Conservation (phyloP, 2,797 vertebrate species). For the Taenioides sp. region DNA sequence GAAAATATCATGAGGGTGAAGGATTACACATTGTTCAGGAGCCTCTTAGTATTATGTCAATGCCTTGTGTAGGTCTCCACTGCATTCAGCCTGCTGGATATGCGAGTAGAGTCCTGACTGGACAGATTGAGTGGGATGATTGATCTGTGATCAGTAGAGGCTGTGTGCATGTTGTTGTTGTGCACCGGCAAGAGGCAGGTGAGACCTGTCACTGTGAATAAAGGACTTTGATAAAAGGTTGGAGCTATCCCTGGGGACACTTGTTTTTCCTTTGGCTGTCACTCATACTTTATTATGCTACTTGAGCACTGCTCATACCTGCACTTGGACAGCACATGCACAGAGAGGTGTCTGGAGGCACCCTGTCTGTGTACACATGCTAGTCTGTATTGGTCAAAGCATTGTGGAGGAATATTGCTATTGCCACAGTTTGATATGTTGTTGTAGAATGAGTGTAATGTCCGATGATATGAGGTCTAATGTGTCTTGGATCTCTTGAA, state of each 20-base stretch:
- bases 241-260: slow-evolving; percentile 32
- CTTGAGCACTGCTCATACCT: slow-evolving; percentile 7
- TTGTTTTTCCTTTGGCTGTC: slow-evolving; percentile 43
- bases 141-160: slow-evolving; percentile 17
- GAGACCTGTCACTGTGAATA: slow-evolving; percentile 29
- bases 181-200: slow-evolving; percentile 18
- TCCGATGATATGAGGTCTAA: neutral
- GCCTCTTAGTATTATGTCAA: no score
- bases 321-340: slow-evolving; percentile 1
- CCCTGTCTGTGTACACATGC: slow-evolving; percentile 9
- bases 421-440: neutral
- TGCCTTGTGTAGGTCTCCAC: slow-evolving; percentile 2
- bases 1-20: neutral
- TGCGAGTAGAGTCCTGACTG: slow-evolving; percentile 3
- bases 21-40: slow-evolving; percentile 1
- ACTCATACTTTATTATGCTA: slow-evolving; percentile 12
- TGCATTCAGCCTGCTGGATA: neutral
- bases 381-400: neutral
- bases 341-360: neutral
- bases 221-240: slow-evolving; percentile 38
- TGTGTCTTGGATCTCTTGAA: no score
- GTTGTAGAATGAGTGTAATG: neutral
- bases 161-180: slow-evolving; percentile 5
- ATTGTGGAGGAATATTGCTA: no score
- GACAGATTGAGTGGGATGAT: slow-evolving; percentile 8